phyloP scores from a whole-genome alignment of 2,113 vertebrate species.

The Ceratotherium simum region DNA sequence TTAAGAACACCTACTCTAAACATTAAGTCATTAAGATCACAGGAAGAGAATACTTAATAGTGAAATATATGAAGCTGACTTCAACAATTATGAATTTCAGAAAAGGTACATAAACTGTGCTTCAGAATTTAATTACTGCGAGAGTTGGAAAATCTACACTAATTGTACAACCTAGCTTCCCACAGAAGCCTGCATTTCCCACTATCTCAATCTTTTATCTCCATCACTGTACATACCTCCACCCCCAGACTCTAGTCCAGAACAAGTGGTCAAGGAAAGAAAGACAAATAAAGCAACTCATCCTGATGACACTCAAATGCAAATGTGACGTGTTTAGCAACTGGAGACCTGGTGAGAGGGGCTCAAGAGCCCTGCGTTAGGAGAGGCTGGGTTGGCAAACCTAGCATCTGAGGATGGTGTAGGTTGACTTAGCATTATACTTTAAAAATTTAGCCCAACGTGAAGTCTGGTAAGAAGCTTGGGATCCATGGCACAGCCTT shows the following conservation, averaged over 20 bases:
- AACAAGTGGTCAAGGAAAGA: slow-evolving; percentile 21
- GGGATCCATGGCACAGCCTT: background rate
- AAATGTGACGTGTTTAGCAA: background rate
- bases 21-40: background rate
- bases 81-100: slow-evolving; percentile 21
- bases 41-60: background rate
- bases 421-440: background rate
- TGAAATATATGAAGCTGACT: background rate
- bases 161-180: background rate
- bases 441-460: background rate
- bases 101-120: background rate
- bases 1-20: background rate
- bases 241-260: background rate
- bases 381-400: background rate
- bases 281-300: background rate
- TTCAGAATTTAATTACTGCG: background rate
- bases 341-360: background rate
- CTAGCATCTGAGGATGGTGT: background rate
- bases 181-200: background rate
- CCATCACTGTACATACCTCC: background rate
- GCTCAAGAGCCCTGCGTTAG: background rate
- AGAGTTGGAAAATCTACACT: background rate
- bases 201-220: background rate
- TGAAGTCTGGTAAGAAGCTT: background rate
- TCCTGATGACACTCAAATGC: background rate